phyloP scores from a whole-genome alignment of 2,888 invertebrate species.

The Liopterus haemorrhoidalis region DNA sequence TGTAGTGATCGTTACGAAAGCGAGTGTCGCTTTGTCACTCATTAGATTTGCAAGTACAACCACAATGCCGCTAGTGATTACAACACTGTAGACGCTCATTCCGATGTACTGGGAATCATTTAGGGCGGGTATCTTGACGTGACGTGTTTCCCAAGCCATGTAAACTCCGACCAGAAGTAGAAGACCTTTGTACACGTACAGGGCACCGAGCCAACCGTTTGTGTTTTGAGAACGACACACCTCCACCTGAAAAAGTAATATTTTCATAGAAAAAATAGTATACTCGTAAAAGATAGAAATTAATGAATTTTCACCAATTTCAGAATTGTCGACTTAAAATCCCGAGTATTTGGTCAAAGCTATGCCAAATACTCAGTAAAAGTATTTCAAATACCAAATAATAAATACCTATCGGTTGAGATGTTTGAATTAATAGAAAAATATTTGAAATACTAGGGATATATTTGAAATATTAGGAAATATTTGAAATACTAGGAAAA shows the following conservation, averaged over 20 bases:
- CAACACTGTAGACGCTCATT: slow-evolving; percentile 86
- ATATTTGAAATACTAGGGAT: no score
- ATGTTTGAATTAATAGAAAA: no score
- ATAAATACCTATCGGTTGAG: no score
- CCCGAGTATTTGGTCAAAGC: no score
- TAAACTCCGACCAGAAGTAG: slow-evolving; percentile 84
- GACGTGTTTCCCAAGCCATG: slow-evolving; percentile 94
- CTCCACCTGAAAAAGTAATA: slow-evolving; percentile 61
- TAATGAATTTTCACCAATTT: no score
- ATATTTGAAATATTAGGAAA: no score
- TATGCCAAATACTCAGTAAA: no score
- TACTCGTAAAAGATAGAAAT: no score
- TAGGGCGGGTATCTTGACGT: slow-evolving; percentile 84
- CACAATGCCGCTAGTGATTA: slow-evolving; percentile 80
- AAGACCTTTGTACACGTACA: slow-evolving; percentile 86
- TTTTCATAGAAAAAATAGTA: slow-evolving; percentile 6
- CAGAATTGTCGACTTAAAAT: no score
- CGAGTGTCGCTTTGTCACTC: slow-evolving; percentile 72
- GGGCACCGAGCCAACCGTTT: slow-evolving; percentile 81
- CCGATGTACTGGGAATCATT: slow-evolving; percentile 94
- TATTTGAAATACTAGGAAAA: no score
- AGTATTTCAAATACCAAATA: no score
- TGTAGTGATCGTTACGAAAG: slow-evolving; percentile 75
- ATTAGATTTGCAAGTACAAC: slow-evolving; percentile 85
- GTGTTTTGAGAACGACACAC: slow-evolving; percentile 83